A percentile compares a stretch with the other conserved stretches of the same genome.
phyloP scores from a whole-genome alignment of 2,797 vertebrate species.

The Hapalemur alaotrensis region DNA sequence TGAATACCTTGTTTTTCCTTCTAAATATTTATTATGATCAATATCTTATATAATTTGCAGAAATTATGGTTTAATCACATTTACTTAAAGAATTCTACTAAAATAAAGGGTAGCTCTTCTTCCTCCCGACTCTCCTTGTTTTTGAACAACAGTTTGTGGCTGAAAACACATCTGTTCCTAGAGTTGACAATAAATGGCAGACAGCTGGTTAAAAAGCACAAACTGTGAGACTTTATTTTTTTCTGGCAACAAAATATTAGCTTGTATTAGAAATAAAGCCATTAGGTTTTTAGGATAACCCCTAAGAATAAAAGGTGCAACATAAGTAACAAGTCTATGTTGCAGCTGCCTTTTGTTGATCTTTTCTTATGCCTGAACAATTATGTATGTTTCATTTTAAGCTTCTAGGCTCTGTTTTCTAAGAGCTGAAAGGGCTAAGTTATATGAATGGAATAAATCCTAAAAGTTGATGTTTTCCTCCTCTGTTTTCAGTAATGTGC shows the following conservation, averaged over 20 bases:
- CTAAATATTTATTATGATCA: neutral
- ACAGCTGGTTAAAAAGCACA: neutral
- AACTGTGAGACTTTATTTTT: neutral
- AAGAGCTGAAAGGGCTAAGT: neutral
- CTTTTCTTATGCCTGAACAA: fast-evolving
- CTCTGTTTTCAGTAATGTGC: neutral
- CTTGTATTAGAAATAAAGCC: fast-evolving
- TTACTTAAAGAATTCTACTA: neutral
- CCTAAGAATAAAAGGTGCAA: fast-evolving
- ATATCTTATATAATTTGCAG: neutral
- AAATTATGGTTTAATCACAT: neutral
- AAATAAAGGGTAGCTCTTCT: neutral
- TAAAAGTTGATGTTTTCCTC: neutral
- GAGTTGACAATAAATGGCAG: neutral
- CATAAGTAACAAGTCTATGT: fast-evolving
- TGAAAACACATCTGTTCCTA: neutral
- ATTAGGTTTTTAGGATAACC: fast-evolving
- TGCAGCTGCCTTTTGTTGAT: fast-evolving
- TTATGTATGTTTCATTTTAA: neutral
- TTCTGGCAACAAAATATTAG: neutral
- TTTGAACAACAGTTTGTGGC: neutral
- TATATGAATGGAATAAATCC: fast-evolving
- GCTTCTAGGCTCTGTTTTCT: no score
- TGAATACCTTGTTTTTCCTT: neutral
- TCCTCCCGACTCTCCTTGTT: neutral